Percentiles rank a stretch among this genome's conserved stretches.
Conservation (phyloP, 2,797 vertebrate species). For the Bryconaethiops microstoma region DNA sequence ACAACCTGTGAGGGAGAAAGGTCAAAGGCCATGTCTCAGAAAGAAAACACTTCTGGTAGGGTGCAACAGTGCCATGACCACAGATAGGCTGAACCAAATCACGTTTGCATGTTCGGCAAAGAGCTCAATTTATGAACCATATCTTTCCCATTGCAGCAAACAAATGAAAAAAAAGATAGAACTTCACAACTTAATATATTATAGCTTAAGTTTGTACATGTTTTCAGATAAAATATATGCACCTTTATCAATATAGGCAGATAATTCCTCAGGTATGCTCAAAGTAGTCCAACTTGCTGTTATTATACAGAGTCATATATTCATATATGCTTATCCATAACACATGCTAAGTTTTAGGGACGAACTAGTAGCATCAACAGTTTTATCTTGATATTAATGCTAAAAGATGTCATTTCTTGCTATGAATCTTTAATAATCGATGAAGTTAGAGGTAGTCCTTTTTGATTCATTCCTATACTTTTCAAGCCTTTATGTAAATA, state of each 20-base stretch:
- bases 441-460: conserved; percentile 13
- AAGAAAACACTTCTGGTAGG: not conserved
- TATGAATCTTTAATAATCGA: not conserved
- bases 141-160: not conserved
- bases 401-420: not conserved
- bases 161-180: conserved; percentile 38
- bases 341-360: conserved; percentile 55
- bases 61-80: not conserved
- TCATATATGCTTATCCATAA: conserved; percentile 67
- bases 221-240: conserved; percentile 73
- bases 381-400: conserved; percentile 3
- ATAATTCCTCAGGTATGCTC: conserved; percentile 65
- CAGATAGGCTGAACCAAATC: conserved; percentile 19
- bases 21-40: not conserved
- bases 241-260: conserved; percentile 69
- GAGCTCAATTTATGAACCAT: not conserved
- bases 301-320: conserved; percentile 68
- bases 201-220: conserved; percentile 68
- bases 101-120: conserved; percentile 47
- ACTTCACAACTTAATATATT: conserved; percentile 66
- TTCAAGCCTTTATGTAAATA: not conserved
- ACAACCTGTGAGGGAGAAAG: conserved; percentile 59
- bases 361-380: conserved; percentile 20
- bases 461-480: not conserved
- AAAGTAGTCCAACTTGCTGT: conserved; percentile 68